These are phyloP conservation scores for Drosophila hamatofila DNA, from an alignment of 2,888 invertebrate species.

Conservation along the genomic window DNA sequence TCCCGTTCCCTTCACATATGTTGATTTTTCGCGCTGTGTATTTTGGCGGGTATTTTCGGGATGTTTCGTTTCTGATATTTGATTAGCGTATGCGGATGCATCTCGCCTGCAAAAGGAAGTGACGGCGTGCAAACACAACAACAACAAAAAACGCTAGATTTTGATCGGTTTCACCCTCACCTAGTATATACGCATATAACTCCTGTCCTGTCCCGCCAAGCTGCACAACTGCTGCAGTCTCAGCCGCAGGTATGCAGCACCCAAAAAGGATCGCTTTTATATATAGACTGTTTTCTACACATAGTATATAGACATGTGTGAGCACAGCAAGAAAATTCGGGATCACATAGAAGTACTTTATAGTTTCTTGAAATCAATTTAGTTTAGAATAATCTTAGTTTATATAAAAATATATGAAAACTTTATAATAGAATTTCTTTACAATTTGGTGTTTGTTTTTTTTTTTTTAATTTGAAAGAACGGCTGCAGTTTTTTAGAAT, in stretches of 20 bases:
- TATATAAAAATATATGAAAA: too few relatives aligned
- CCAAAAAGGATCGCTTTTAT: constrained; percentile 35
- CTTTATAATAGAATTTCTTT: too few relatives aligned
- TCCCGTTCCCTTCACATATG: constrained; percentile 56
- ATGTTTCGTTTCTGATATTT: constrained; percentile 58
- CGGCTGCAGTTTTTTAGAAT: too few relatives aligned
- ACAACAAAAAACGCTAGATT: constrained; percentile 63
- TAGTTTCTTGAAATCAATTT: neutral
- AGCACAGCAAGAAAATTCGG: constrained; percentile 2
- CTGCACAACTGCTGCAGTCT: constrained; percentile 41
- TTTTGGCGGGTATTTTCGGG: constrained; percentile 69
- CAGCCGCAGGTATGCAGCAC: constrained; percentile 44
- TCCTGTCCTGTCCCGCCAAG: constrained; percentile 4
- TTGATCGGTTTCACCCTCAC: constrained; percentile 65
- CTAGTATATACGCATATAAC: constrained; percentile 1
- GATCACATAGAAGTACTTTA: neutral
- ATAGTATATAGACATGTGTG: constrained; percentile 3
- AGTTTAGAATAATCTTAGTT: too few relatives aligned
- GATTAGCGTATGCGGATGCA: constrained; percentile 70
- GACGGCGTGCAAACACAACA: constrained; percentile 46
- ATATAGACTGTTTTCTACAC: constrained; percentile 37
- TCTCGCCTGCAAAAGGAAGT: constrained; percentile 45
- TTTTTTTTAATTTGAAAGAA: too few relatives aligned
- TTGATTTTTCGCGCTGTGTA: constrained; percentile 43
- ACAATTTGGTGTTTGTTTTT: too few relatives aligned